phyloP scores from a whole-genome alignment of 2,888 invertebrate species.

The Eumerus sabulonum region DNA sequence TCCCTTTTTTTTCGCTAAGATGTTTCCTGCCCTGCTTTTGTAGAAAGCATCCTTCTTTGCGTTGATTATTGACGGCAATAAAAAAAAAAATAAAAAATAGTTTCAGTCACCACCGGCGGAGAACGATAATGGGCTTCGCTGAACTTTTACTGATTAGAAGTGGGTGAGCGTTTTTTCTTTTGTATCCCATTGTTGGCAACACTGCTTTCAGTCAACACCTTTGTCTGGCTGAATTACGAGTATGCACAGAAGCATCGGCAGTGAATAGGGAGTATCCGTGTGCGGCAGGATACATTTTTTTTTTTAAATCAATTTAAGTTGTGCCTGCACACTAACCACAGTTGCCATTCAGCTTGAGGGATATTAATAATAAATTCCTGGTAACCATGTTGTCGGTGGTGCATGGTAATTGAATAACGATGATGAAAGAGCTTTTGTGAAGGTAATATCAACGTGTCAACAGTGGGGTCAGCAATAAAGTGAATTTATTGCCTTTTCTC shows the following conservation, averaged over 20 bases:
- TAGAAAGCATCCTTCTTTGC: background rate
- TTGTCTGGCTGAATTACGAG: constrained; percentile 49
- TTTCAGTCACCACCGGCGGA: constrained; percentile 52
- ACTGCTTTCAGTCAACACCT: constrained; percentile 44
- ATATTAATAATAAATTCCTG: constrained; percentile 57
- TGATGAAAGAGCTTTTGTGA: constrained; percentile 29
- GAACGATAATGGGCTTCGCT: constrained; percentile 31
- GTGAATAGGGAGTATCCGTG: constrained; percentile 1
- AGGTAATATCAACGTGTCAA: background rate
- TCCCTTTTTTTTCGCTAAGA: constrained; percentile 8
- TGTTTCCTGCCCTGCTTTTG: constrained; percentile 3
- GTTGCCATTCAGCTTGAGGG: constrained; percentile 32
- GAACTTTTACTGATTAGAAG: too few relatives aligned
- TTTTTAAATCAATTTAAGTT: constrained; percentile 61
- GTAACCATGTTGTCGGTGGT: constrained; percentile 40
- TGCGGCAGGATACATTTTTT: constrained; percentile 55
- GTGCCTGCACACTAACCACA: constrained; percentile 28
- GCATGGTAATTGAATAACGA: constrained; percentile 56
- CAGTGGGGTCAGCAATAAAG: constrained; percentile 25
- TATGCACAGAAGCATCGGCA: constrained; percentile 14
- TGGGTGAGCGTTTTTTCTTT: constrained; percentile 35
- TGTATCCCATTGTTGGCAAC: constrained; percentile 15
- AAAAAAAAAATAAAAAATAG: constrained; percentile 48
- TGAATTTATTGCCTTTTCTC: background rate
- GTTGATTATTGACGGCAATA: constrained; percentile 29